Evolutionary conservation across 2,888 invertebrate genomes (phyloP), one percentile per base, ranked within the genome.

Genomic region (Incurvaria masculella): DNA sequence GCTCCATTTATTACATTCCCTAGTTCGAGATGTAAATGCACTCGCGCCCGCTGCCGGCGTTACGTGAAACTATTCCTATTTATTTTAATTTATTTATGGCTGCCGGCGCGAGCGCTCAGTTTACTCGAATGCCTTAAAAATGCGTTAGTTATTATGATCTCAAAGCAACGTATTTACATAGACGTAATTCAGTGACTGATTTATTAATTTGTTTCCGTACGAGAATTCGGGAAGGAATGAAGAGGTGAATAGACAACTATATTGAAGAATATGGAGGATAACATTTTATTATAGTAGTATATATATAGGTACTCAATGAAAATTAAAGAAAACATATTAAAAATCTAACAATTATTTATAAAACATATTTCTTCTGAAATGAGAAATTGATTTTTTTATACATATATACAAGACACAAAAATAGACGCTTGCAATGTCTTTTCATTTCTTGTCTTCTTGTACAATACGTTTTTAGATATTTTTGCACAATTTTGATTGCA

Each of bases 31-130:
- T 73, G 72, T 75, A 74, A 76, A 75, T 69, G 73, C 65, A 67
- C 71, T 68, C 68, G 69, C 67, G 64, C 41, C 14, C 20, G 11
- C 42, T 2, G 20, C 42, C 40, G 40, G 17, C 40, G n/a, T 73
- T 75, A 75, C 76, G 76, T 78, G 76, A 78, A 75, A 76, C 76
- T 76, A 78, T 78, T 74, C 75, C 71, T 76, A 74, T 76, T 76
- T 75, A 73, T 75, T 75, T 14, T 14, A 33, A 33, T 33, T 76
- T 73, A 76, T 78, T 76, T 76, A 76, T 74, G 75, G 75, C 63
- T 61, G 61, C 68, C 64, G 63, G 62, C 62, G 65, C 60, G 68
- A 71, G 71, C 71, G 70, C 72, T 72, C 66, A 72, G 69, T 73
- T 70, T 68, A 70, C 72, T 74, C 68, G 75, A 75, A 75, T 75